A percentile compares a stretch with the other conserved stretches of the same genome.
These are phyloP conservation scores for Cantharis rufa DNA, from an alignment of 2,888 invertebrate species.

Conservation along the genomic window DNA sequence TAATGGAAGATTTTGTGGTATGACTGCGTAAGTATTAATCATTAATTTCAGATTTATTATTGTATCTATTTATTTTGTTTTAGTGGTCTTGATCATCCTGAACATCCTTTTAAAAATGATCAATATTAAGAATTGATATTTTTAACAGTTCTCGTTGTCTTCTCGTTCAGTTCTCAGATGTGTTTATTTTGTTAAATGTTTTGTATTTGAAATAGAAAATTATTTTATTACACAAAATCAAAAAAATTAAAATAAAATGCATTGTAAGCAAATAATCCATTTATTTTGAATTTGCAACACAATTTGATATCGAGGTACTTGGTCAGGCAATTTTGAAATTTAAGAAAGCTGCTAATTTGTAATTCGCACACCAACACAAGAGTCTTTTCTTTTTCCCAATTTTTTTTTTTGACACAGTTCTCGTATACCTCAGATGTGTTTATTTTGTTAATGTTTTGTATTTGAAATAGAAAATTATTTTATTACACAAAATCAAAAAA, in stretches of 20 bases:
- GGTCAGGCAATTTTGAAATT: neutral
- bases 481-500: neutral
- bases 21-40: constrained; percentile 60
- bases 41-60: neutral
- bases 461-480: neutral
- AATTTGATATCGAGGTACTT: neutral
- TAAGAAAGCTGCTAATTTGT: neutral
- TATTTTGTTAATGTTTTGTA: neutral
- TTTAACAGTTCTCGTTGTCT: neutral
- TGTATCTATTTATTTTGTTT: neutral
- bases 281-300: neutral
- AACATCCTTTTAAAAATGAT: constrained; percentile 61
- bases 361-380: too few species aligned
- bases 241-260: neutral
- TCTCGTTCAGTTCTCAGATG: neutral
- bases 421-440: neutral
- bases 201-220: neutral
- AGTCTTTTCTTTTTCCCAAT: too few species aligned
- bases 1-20: constrained; percentile 67
- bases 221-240: neutral
- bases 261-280: neutral
- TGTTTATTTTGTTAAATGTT: neutral
- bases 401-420: too few species aligned
- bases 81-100: constrained; percentile 55
- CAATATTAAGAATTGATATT: constrained; percentile 54